Evolutionary conservation across 2,113 vertebrate species (phyloP).

Genomic region (Promerops cafer): DNA sequence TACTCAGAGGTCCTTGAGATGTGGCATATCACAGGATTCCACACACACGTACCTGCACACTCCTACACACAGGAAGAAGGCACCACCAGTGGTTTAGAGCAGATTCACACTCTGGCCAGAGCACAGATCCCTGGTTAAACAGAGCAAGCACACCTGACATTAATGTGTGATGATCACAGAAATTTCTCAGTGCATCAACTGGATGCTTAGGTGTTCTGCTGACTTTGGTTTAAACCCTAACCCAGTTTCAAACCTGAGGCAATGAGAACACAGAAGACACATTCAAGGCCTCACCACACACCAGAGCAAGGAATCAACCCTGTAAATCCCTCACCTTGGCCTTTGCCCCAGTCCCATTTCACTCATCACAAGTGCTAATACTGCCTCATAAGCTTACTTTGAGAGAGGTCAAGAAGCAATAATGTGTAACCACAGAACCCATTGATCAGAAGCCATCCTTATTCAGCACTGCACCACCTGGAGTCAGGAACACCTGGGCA

Average conservation of each 20-base stretch:
- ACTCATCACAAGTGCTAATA: neutral
- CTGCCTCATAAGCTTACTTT: neutral
- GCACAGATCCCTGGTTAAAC: neutral
- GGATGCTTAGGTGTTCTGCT: neutral
- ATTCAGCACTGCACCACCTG: neutral
- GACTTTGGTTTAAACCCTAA: neutral
- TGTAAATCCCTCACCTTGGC: neutral
- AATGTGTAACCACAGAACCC: neutral
- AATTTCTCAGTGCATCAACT: neutral
- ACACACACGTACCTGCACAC: neutral
- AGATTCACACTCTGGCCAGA: neutral
- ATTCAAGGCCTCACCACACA: neutral
- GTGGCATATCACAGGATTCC: neutral
- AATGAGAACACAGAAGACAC: neutral
- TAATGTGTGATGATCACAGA: neutral
- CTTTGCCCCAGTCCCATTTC: neutral
- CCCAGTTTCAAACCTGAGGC: neutral
- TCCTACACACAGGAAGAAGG: neutral
- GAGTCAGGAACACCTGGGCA: neutral
- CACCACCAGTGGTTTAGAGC: neutral
- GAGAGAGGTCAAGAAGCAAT: neutral
- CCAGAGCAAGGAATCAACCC: neutral
- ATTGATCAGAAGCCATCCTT: neutral
- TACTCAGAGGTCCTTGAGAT: neutral
- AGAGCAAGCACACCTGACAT: neutral